Evolutionary conservation across 2,113 vertebrate species (phyloP).

Genomic region (Esox niger): DNA sequence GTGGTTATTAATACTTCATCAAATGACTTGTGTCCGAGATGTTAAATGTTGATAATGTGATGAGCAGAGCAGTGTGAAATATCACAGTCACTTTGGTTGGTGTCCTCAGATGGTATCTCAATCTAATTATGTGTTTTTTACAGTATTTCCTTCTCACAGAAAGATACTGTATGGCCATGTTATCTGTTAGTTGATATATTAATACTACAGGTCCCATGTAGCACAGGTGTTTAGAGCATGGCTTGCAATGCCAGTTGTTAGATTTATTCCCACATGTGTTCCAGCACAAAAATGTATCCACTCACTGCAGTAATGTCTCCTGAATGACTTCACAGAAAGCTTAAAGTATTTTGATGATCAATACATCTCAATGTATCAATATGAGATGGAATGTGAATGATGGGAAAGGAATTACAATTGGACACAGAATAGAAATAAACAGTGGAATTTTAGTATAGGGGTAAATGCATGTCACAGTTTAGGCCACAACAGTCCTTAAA

Average conservation of each 20-base stretch:
- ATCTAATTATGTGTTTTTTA: too few relatives aligned
- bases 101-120: background rate
- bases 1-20: background rate
- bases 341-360: too few relatives aligned
- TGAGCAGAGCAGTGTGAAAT: background rate
- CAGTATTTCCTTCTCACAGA: too few relatives aligned
- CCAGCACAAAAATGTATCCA: too few relatives aligned
- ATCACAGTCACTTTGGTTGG: conserved; percentile 4
- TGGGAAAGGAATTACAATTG: background rate
- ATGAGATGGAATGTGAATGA: background rate
- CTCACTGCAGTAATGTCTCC: too few relatives aligned
- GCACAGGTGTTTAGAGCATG: too few relatives aligned
- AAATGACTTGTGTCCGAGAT: background rate
- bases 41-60: background rate
- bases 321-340: too few relatives aligned
- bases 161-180: too few relatives aligned
- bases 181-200: too few relatives aligned
- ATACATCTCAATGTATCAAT: background rate
- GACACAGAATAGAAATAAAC: background rate
- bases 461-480: background rate
- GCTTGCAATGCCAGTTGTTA: too few relatives aligned
- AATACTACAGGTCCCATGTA: too few relatives aligned
- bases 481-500: background rate
- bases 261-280: too few relatives aligned
- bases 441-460: background rate